Evolutionary conservation across 2,888 invertebrate genomes (phyloP), one percentile per base, ranked within the genome.

Genomic region (Microctonus brassicae): DNA sequence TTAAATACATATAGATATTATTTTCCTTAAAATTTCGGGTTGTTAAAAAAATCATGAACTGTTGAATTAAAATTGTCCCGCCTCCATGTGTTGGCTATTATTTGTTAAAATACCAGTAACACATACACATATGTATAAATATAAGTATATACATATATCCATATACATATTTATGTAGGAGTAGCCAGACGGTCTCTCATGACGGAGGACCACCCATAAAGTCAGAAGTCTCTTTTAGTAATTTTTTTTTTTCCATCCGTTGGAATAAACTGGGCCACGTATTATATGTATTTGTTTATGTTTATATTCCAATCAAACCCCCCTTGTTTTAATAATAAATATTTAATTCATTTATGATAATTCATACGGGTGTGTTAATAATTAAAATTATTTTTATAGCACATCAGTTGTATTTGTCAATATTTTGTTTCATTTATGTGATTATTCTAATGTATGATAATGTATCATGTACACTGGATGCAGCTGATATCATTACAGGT

Each of bases 401-500:
- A n/a, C n/a, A n/a, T n/a, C n/a, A n/a, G n/a, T n/a, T n/a, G n/a
- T 13, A 39, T n/a, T 34, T 20, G 11, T 22, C 42, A n/a, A n/a
- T 29, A 29, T 29, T 29, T 7, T 5, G 4, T 5, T 29, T 5
- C 29, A 29, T 29, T 7, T 29, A 29, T 29, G 20, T n/a, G n/a
- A n/a, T 6, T 47, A 47, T 11, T 47, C 10, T 17, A 73, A 65
- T 75, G 81, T 80, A 81, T 80, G 79, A 77, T 82, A 83, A 84
- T 85, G 79, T 83, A 17, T 5, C 17, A 47, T 17, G 17, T 47
- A 84, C 84, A 84, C 84, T 85, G 83, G 82, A 84, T 85, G 82
- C 82, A 85, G 85, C 80, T 86, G 79, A 85, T 82, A 82, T 85
- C 74, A 78, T 86, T 86, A 69, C 83, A 87, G 87, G 79, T 87